Base-by-base conservation (phyloP, 2,797 vertebrate species). In the Jordanella pulchra region DNA sequence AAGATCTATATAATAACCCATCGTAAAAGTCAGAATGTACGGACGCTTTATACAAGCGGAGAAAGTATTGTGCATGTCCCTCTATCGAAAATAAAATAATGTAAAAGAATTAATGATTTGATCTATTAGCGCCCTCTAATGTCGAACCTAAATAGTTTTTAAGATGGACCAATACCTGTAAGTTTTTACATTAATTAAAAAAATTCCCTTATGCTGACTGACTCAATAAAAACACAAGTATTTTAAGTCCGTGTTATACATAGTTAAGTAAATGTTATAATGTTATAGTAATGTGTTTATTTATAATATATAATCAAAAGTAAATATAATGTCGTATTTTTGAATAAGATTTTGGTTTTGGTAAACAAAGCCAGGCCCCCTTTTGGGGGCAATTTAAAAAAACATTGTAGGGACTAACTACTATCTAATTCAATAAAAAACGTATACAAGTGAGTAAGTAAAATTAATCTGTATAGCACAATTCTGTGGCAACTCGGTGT, bases 41-140 rank as follows among this genome's bases (percentile, higher is more conserved):
- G 12, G 10, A 13, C 39, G 4, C 42, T 6, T 32, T 55, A 6
- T 1, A 4, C 11, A 10, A 25, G 3, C 2, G 0, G 12, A 44
- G 7, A 28, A 60, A 4, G 0, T 7, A 73, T 21, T n/a, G 23
- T 6, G 14, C 3, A 51, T 61, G 23, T 61, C 11, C 39, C 18
- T 61, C 23, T 69, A n/a, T 25, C 4, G 25, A 61, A 65, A 55
- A 69, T 12, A 25, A n/a, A 27, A 11, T 4, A 14, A 2, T 32
- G 25, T 2, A 18, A 27, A 45, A 7, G 1, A 7, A 3, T 5
- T 15, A 0, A 6, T 14, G 25, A 17, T 13, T 35, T 65, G 10
- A 23, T 53, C n/a, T 15, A 75, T 39, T 50, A 79, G 81, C 75
- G 76, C 78, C 82, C 35, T 47, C 78, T 13, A 30, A 12, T n/a